Evolutionary conservation across 2,797 vertebrate genomes (phyloP).

Genomic region (Glossophaga mutica): DNA sequence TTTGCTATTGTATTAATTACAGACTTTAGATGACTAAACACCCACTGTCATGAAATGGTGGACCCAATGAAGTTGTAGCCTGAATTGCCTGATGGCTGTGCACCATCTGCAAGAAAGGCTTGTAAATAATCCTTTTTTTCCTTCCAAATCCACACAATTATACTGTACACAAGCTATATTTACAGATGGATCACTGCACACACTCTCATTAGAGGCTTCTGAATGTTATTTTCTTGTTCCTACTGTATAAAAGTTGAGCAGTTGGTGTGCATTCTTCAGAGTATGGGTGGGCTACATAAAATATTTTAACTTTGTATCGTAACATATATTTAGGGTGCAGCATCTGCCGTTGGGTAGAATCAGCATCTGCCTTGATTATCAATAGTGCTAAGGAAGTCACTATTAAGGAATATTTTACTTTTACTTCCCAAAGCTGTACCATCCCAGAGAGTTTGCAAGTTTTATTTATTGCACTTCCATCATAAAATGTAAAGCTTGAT

Average conservation of each 20-base stretch:
- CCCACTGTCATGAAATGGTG: neutral
- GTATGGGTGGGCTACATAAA: neutral
- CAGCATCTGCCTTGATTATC: neutral
- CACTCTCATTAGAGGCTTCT: neutral
- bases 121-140: constrained; percentile 40
- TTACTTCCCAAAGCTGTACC: neutral
- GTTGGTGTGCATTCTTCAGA: neutral
- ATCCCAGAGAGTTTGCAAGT: constrained; percentile 5
- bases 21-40: constrained; percentile 28
- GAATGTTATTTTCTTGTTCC: neutral
- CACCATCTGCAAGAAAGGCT: neutral
- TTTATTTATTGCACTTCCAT: constrained; percentile 5
- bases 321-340: neutral
- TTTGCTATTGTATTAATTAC: constrained; percentile 12
- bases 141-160: constrained; percentile 48
- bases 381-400: neutral
- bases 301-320: neutral
- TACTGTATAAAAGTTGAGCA: neutral
- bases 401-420: neutral
- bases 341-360: neutral
- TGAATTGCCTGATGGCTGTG: neutral
- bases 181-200: constrained; percentile 25
- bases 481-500: constrained; percentile 37
- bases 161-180: constrained; percentile 34
- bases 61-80: neutral